A percentile compares a stretch with the other conserved stretches of the same genome.
These are phyloP conservation scores for Porites lutea DNA, from an alignment of 64 coral and sea anemone genomes.

Conservation along the genomic window DNA sequence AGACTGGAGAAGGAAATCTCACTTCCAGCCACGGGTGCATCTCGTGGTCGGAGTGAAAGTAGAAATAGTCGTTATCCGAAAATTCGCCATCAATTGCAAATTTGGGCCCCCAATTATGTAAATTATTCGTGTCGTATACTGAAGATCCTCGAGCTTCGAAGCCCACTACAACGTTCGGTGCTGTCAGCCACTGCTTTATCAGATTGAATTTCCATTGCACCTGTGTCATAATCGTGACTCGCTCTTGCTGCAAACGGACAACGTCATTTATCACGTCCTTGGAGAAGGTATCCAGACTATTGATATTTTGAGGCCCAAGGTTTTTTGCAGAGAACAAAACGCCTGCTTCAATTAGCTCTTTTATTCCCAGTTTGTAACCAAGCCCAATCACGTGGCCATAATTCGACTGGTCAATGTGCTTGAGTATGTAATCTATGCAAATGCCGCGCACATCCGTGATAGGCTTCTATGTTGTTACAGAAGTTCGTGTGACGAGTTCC, in stretches of 20 bases:
- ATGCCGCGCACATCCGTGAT: background rate
- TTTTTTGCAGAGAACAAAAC: too few relatives aligned
- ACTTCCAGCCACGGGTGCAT: conserved; percentile 16
- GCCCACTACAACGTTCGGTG: background rate
- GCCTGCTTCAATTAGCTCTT: too few relatives aligned
- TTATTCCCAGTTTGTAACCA: too few relatives aligned
- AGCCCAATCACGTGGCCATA: too few relatives aligned
- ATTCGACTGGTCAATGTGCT: too few relatives aligned
- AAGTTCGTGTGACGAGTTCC: background rate
- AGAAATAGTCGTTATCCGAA: background rate
- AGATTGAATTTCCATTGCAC: background rate
- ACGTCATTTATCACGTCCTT: too few relatives aligned
- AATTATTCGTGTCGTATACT: background rate
- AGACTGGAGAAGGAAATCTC: background rate
- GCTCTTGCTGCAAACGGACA: too few relatives aligned
- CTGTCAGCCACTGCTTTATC: background rate
- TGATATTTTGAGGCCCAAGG: too few relatives aligned
- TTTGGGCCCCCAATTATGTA: background rate
- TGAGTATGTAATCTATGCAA: too few relatives aligned
- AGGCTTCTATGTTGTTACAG: conserved; percentile 15
- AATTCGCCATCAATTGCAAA: background rate
- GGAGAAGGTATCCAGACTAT: too few relatives aligned
- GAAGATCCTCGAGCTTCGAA: conserved; percentile 24
- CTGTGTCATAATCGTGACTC: too few relatives aligned
- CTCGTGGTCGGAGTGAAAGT: background rate